Conservation (phyloP, 1,140 invertebrate genomes). For the Asobara japonica region DNA sequence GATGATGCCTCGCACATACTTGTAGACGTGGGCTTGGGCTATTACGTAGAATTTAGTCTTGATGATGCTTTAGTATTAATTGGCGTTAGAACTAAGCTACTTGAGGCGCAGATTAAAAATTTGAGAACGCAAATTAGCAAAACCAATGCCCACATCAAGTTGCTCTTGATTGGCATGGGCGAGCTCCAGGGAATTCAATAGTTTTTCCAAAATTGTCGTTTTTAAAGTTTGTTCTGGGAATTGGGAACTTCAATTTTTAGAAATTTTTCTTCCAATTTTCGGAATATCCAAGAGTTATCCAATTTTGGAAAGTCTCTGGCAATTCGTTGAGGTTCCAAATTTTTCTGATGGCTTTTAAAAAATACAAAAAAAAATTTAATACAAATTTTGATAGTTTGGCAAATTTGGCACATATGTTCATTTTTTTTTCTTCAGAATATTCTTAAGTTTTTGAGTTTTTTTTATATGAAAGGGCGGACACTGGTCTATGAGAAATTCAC, state of each 20-base stretch:
- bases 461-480: too few relatives aligned
- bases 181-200: conserved; percentile 66
- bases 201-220: neutral
- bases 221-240: neutral
- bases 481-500: too few relatives aligned
- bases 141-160: conserved; percentile 83
- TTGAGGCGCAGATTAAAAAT: conserved; percentile 72
- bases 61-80: conserved; percentile 78
- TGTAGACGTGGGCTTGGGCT: conserved; percentile 79
- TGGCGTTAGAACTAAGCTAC: conserved; percentile 73
- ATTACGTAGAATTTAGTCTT: conserved; percentile 78
- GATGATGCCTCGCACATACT: conserved; percentile 75
- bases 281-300: too few relatives aligned
- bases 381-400: too few relatives aligned
- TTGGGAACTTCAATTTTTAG: neutral
- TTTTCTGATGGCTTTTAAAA: too few relatives aligned
- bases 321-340: too few relatives aligned
- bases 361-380: too few relatives aligned
- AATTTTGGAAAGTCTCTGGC: too few relatives aligned
- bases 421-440: too few relatives aligned
- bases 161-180: conserved; percentile 75
- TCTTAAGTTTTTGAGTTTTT: too few relatives aligned
- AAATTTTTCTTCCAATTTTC: too few relatives aligned
- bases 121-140: conserved; percentile 74
- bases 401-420: too few relatives aligned